Evolutionary conservation across 2,113 vertebrate species (phyloP).

Genomic region (Neodontobutis hainanensis): DNA sequence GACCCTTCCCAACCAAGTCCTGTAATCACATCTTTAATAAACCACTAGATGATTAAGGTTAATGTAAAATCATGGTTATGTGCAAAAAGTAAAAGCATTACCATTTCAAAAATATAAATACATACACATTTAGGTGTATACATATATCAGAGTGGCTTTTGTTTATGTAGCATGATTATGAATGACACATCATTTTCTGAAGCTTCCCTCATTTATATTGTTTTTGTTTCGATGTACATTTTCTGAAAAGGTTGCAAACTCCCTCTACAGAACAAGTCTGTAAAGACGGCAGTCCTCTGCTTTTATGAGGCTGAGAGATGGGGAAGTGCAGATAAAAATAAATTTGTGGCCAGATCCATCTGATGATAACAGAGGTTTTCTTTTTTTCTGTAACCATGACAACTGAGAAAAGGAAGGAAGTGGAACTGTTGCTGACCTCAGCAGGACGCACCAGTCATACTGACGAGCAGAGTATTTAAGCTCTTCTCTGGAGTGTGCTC

Average conservation of each 20-base stretch:
- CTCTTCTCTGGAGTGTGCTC: not conserved
- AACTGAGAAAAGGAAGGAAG: constrained; percentile 70
- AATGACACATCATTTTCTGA: no score
- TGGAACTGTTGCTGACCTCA: constrained; percentile 67
- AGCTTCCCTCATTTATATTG: no score
- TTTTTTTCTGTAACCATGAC: constrained; percentile 63
- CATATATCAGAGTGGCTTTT: not conserved
- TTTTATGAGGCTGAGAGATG: constrained; percentile 43
- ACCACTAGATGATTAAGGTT: no score
- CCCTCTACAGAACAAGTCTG: constrained; percentile 43
- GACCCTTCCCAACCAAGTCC: no score
- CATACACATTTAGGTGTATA: no score
- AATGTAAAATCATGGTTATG: no score
- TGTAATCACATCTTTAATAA: no score
- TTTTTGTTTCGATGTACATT: not conserved
- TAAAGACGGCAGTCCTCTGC: constrained; percentile 46
- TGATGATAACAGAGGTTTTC: constrained; percentile 56
- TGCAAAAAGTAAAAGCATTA: no score
- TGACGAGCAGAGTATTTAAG: constrained; percentile 9
- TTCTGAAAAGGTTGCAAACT: constrained; percentile 25
- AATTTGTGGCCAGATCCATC: constrained; percentile 54
- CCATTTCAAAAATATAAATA: no score
- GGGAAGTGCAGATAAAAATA: constrained; percentile 75
- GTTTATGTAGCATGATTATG: not conserved
- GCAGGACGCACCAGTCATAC: constrained; percentile 42